Evolutionary conservation across 2,888 invertebrate species (phyloP).

Genomic region (Ceramica pisi): DNA sequence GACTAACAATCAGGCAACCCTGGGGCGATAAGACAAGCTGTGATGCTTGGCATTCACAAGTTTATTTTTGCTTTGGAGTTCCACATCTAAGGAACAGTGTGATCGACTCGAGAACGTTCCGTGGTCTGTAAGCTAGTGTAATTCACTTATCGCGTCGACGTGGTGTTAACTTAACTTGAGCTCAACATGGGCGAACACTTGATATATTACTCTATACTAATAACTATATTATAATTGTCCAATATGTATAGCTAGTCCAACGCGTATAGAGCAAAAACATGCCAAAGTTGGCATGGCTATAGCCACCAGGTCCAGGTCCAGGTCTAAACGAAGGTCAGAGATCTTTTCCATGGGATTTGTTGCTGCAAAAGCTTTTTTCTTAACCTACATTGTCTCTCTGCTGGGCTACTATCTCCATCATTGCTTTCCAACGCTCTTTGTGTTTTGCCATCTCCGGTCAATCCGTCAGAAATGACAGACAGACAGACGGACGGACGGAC

Average conservation of each 20-base stretch:
- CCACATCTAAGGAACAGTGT: neutral
- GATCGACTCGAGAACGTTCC: constrained; percentile 27
- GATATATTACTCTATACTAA: constrained; percentile 47
- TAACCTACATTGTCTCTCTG: no score
- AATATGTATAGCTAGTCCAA: constrained; percentile 1
- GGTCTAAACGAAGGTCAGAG: neutral
- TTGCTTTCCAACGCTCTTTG: no score
- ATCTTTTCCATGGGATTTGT: no score
- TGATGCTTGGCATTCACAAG: no score
- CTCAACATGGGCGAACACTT: constrained; percentile 54
- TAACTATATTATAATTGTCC: constrained; percentile 33
- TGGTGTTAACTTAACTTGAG: constrained; percentile 65
- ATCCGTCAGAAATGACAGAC: no score
- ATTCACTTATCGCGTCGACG: constrained; percentile 60
- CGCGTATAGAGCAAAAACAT: neutral
- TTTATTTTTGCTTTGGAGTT: neutral
- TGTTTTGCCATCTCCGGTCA: no score
- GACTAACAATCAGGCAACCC: no score
- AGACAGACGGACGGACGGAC: no score
- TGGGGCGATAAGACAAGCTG: no score
- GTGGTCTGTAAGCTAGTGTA: constrained; percentile 43
- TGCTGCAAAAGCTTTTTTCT: no score
- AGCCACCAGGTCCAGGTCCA: no score
- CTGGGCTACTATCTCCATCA: no score
- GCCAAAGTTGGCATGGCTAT: neutral